Evolutionary conservation across 2,113 vertebrate genomes (phyloP), one percentile per base, ranked within the genome.

Genomic region (Alethe diademata): DNA sequence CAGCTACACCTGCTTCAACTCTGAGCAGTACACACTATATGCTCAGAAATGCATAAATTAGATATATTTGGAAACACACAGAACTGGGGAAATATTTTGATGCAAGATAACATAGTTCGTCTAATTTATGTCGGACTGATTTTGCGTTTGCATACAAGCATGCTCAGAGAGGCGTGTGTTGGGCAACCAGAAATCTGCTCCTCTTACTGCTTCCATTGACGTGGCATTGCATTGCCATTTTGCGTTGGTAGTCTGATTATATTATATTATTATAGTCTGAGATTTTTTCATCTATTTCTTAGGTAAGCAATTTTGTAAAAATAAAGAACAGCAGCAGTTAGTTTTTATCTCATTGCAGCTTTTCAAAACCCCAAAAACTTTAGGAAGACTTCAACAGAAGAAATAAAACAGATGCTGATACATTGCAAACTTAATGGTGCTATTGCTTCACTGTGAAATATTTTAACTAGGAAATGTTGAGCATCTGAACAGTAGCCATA

Each of bases 401-500:
- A 83, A 90, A 78, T 78, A 84, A 95, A 90, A 31, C 72, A 90
- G 45, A 47, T 75, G 42, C 29, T 54, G 36, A 45, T 43, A 48
- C 35, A 31, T 12, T 58, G 50, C 53, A 92, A 76, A 47, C 29
- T 47, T 78, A 51, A 66, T 43, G 45, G 54, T 87, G 42, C 33
- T 85, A 7, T 33, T 92, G 62, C 57, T 89, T 85, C 69, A 48
- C 7, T 71, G 58, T 67, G 78, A 76, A 82, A 35, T 81, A 69
- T 79, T 95, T 92, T 51, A 75, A n/a, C 48, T 5, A 61, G 54
- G 29, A 75, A 72, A 83, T 51, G 28, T 8, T 90, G 86, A 90
- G 36, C 82, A 69, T 92, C 66, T 86, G 79, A 97, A 54, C 57
- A 47, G 57, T 23, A 70, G 87, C 79, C 78, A 70, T 86, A 91